Percentiles rank a stretch among this genome's conserved stretches.
phyloP scores from a whole-genome alignment of 64 coral and sea anemone genomes.

The Acropora yongei region DNA sequence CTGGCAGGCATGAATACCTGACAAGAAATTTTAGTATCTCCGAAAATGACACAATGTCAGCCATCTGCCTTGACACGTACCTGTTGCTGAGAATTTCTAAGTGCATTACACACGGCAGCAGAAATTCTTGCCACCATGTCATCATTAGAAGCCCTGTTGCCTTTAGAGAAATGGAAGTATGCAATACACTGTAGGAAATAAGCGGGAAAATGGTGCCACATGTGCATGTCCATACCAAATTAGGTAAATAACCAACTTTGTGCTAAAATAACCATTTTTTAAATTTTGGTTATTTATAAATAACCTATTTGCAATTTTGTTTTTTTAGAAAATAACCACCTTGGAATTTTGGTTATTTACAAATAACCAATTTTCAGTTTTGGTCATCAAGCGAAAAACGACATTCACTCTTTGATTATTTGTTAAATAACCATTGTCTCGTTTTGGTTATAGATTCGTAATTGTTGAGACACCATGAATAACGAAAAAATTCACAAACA shows the following conservation, averaged over 20 bases:
- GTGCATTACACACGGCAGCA: neutral
- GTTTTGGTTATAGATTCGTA: too few species aligned
- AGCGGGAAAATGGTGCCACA: constrained; percentile 9
- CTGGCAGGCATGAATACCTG: neutral
- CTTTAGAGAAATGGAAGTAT: neutral
- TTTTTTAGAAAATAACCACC: constrained; percentile 6
- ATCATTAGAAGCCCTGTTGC: constrained; percentile 1
- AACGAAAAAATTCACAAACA: too few species aligned
- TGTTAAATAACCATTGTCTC: neutral
- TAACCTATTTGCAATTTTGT: neutral
- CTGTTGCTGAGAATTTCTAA: neutral
- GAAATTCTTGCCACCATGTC: constrained; percentile 15
- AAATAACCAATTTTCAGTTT: neutral
- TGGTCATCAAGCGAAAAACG: neutral
- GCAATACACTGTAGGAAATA: constrained; percentile 4
- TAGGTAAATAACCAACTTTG: neutral
- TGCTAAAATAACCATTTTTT: constrained; percentile 12
- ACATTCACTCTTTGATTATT: neutral
- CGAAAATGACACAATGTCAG: neutral
- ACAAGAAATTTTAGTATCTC: neutral
- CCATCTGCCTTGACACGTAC: constrained; percentile 8
- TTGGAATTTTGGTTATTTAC: neutral
- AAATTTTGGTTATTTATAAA: constrained; percentile 5
- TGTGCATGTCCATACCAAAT: constrained; percentile 9
- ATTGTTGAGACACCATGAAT: too few species aligned